Evolutionary conservation across 2,888 invertebrate species (phyloP), one percentile per base, ranked within the genome.

Genomic region (Nephrocerus scutellatus): DNA sequence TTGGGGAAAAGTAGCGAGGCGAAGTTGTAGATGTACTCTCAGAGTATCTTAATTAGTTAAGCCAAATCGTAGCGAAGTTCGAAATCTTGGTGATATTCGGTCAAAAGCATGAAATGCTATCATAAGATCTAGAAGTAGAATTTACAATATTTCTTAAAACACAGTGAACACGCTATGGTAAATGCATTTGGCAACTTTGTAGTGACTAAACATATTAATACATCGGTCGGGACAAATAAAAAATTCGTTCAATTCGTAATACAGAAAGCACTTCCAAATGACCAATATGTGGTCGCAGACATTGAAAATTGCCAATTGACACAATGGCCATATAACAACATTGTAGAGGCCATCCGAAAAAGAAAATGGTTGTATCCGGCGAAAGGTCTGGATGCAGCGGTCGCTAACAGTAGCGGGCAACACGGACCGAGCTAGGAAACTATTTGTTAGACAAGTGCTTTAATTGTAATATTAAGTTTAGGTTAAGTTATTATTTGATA

Each of bases 1-100:
- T 55, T 28, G 57, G 57, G 3, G 39, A 53, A 3, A 29, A 51
- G 24, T 59, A 59, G 35, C 43, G 48, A 20, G 53, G 54, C 6
- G 24, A 40, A 6, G 24, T 48, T 10, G 16, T 44, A 16, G 55
- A 57, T 20, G 35, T 42, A 9, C 7, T 52, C n/a, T 42, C 38
- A 19, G 36, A 40, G 16, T 39, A 37, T 20, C 14, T 41, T 16
- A 19, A 14, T 2, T 16, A 34, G n/a, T n/a, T n/a, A 26, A 15
- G 26, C 6, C 18, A 24, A 9, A 12, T 25, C 19, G 10, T 21
- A 5, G 6, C 16, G 1, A 15, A 23, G 19, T 4, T 2, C 32
- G 32, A 22, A 13, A 28, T 10, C 23, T 32, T 13, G 19, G 28
- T 10, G 6, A 16, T 3, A 7, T 23, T 4, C 20, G 32, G 6